A percentile compares a stretch with the other conserved stretches of the same genome.
phyloP scores from a whole-genome alignment of 2,888 invertebrate genomes.

The Hyposoter dolosus region DNA sequence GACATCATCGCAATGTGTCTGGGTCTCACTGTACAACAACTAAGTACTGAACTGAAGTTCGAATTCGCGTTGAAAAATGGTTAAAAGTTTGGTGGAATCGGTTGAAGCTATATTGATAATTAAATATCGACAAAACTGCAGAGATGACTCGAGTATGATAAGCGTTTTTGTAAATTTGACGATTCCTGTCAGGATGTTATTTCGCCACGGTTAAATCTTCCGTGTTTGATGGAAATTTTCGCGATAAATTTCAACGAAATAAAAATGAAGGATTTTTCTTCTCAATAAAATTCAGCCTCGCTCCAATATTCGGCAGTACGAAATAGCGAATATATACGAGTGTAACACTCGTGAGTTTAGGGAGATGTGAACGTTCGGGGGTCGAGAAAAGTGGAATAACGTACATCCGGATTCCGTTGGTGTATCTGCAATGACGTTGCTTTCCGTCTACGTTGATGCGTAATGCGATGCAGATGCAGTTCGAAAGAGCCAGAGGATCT shows the following conservation, averaged over 20 bases:
- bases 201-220: not conserved
- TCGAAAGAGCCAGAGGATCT: slow-evolving; percentile 35
- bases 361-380: not conserved
- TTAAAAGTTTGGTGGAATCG: not conserved
- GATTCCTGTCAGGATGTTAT: not conserved
- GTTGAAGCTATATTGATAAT: not conserved
- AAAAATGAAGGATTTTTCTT: not conserved
- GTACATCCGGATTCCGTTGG: not conserved
- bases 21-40: not conserved
- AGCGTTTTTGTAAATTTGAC: not conserved
- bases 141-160: not conserved
- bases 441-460: slow-evolving; percentile 5
- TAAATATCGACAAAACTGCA: too few relatives aligned
- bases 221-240: not conserved
- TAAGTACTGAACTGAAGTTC: not conserved
- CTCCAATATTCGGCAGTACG: slow-evolving; percentile 32
- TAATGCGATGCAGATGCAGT: slow-evolving; percentile 48
- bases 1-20: not conserved
- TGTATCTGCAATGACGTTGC: slow-evolving; percentile 22
- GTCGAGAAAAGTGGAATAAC: slow-evolving; percentile 18
- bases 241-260: not conserved
- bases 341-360: slow-evolving; percentile 34
- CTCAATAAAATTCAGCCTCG: not conserved
- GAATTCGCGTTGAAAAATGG: not conserved
- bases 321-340: slow-evolving; percentile 25